These are phyloP conservation scores for Trachythela sp. DNA, from an alignment of 64 coral and sea anemone species.

Conservation along the genomic window DNA sequence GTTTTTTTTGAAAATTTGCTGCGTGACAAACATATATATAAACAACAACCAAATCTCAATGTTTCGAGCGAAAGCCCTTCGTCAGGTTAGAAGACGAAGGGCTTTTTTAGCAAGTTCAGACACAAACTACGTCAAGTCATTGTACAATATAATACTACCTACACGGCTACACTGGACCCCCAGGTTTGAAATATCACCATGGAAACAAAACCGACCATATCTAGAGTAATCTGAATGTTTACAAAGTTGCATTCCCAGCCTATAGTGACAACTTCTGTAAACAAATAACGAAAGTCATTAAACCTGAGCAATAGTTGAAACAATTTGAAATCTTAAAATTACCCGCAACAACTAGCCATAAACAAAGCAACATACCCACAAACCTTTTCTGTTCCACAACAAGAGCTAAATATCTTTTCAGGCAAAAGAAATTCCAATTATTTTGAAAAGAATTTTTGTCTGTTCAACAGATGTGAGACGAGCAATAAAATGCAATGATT, in stretches of 20 bases:
- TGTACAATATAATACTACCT: too few species aligned
- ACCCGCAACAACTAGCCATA: neutral
- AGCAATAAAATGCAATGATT: neutral
- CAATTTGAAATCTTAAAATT: neutral
- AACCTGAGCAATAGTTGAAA: neutral
- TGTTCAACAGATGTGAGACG: neutral
- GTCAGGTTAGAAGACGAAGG: too few species aligned
- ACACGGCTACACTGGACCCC: too few species aligned
- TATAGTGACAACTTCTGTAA: neutral
- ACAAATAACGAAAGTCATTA: neutral
- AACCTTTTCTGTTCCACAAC: neutral
- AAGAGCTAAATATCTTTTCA: neutral
- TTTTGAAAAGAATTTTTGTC: neutral
- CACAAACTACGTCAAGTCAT: too few species aligned
- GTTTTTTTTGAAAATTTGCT: too few species aligned
- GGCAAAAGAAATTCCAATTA: neutral
- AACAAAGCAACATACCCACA: neutral
- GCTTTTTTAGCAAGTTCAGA: too few species aligned
- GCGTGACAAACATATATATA: too few species aligned
- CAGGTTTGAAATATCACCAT: neutral
- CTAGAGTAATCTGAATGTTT: neutral
- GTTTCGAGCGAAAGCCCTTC: too few species aligned
- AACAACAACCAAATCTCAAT: too few species aligned
- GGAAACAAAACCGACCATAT: neutral
- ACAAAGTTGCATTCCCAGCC: neutral